phyloP scores from a whole-genome alignment of 2,888 invertebrate genomes.

The Lasioglossum zephyrum region DNA sequence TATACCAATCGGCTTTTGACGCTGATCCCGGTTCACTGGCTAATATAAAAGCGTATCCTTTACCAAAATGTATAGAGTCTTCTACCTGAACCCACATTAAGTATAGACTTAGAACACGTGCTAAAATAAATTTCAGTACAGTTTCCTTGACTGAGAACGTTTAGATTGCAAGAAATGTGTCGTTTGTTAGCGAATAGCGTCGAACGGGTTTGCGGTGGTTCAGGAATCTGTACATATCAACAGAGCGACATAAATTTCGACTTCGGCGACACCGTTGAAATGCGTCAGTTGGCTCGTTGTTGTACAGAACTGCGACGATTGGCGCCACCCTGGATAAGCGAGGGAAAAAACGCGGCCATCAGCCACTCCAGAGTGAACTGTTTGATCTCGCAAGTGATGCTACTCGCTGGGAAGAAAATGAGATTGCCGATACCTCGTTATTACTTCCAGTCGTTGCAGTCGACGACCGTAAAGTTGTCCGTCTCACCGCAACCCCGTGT shows the following conservation, averaged over 20 bases:
- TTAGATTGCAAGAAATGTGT: slow-evolving; percentile 92
- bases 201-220: slow-evolving; percentile 87
- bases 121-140: slow-evolving; percentile 5
- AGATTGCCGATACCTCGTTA: slow-evolving; percentile 89
- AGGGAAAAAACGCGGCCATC: slow-evolving; percentile 81
- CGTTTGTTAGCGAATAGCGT: slow-evolving; percentile 90
- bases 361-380: slow-evolving; percentile 86
- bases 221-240: slow-evolving; percentile 73
- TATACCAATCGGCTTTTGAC: slow-evolving; percentile 94
- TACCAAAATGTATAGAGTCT: slow-evolving; percentile 21
- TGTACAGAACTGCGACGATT: slow-evolving; percentile 79
- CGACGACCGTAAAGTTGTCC: slow-evolving; percentile 92
- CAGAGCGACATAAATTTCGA: slow-evolving; percentile 76
- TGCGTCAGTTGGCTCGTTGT: slow-evolving; percentile 80
- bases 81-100: not conserved
- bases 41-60: slow-evolving; percentile 86
- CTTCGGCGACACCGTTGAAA: slow-evolving; percentile 81
- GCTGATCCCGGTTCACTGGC: slow-evolving; percentile 92
- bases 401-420: slow-evolving; percentile 85
- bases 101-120: not conserved
- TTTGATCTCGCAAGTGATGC: slow-evolving; percentile 85
- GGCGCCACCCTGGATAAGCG: slow-evolving; percentile 82
- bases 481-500: slow-evolving; percentile 92
- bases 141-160: slow-evolving; percentile 51
- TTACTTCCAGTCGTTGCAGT: slow-evolving; percentile 94